Percentiles rank a stretch among this genome's conserved stretches.
These are phyloP conservation scores for Drosophila oshimai DNA, from an alignment of 1,140 invertebrate genomes.

Conservation along the genomic window DNA sequence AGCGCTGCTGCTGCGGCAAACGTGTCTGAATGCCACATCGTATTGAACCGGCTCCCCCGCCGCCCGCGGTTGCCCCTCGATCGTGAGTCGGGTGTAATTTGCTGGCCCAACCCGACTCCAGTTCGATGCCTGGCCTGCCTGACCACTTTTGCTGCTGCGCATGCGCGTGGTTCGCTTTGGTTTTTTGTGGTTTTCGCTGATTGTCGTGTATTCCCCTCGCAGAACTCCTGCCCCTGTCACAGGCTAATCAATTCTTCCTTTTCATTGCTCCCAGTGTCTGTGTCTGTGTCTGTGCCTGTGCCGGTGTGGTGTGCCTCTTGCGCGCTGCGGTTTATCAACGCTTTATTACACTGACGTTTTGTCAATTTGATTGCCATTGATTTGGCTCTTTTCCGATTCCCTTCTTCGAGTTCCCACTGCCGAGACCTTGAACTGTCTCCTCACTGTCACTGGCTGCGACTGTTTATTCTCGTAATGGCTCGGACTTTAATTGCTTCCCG, in stretches of 20 bases:
- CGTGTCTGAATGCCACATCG: slow-evolving; percentile 76
- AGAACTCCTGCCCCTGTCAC: not conserved
- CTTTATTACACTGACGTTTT: slow-evolving; percentile 81
- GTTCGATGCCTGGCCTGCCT: not conserved
- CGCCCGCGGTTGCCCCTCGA: slow-evolving; percentile 17
- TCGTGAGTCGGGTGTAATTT: slow-evolving; percentile 75
- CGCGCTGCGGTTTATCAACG: slow-evolving; percentile 74
- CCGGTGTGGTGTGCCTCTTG: no score
- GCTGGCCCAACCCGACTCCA: slow-evolving; percentile 43
- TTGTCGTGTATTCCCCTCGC: slow-evolving; percentile 7
- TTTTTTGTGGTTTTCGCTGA: slow-evolving; percentile 51
- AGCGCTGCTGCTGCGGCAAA: slow-evolving; percentile 68
- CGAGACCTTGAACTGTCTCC: slow-evolving; percentile 69
- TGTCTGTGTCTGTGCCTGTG: slow-evolving; percentile 25
- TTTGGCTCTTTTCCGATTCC: slow-evolving; percentile 40
- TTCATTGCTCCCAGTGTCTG: slow-evolving; percentile 34
- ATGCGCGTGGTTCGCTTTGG: slow-evolving; percentile 31
- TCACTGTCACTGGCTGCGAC: slow-evolving; percentile 14
- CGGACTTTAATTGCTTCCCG: slow-evolving; percentile 51
- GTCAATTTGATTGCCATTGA: slow-evolving; percentile 82
- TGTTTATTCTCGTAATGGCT: slow-evolving; percentile 55
- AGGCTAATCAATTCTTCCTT: slow-evolving; percentile 66
- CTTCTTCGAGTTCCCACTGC: slow-evolving; percentile 35
- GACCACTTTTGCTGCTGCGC: slow-evolving; percentile 36
- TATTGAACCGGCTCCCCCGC: slow-evolving; percentile 7